Base-by-base conservation (phyloP, 1,140 invertebrate genomes). In the Heliothis virescens region DNA sequence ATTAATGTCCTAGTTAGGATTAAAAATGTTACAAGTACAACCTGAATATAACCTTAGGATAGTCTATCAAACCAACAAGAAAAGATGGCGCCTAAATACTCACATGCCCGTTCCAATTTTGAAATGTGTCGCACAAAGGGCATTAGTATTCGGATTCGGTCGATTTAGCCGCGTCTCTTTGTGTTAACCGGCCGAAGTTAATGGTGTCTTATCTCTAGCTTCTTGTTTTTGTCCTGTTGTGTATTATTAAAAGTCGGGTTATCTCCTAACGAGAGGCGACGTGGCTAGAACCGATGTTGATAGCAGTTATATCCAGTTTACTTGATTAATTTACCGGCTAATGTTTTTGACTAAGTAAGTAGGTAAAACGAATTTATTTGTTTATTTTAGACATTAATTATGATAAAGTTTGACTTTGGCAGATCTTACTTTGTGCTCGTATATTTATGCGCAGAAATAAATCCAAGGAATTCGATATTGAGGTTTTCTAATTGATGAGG, bases 151-250 rank as follows among this genome's bases (percentile, higher is more conserved):
- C 55, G 47, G 75, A 72, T 84, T 72, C 85, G 82, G 82, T 88
- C 83, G 74, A 86, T 90, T 89, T 91, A 89, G 90, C 86, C 85
- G 79, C 79, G 91, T 91, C 90, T 84, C 84, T 80, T 87, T 83
- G 84, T 90, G 90, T 90, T 90, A 91, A 89, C 84, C 83, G 83
- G 84, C 86, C 79, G n/a, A 85, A 89, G 87, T 92, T 90, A 92
- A 91, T 90, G 89, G 81, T 82, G 34, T 50, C 84, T 89, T 91
- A 90, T 91, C 89, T 83, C 52, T 50, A 77, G 80, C 80, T 85
- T 71, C 78, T 85, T 76, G 71, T 79, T 82, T 85, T 91, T 92
- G 87, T 90, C 86, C 86, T 84, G 83, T 87, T 88, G 85, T 87
- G 73, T 84, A 87, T 89, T 87, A 88, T 90, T 91, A 89, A 89